Evolutionary conservation across 30 jellyfish, hydroid and myxozoan species (phyloP), one percentile per base, ranked within the genome.

Genomic region (Chrysaora quinquecirrha): DNA sequence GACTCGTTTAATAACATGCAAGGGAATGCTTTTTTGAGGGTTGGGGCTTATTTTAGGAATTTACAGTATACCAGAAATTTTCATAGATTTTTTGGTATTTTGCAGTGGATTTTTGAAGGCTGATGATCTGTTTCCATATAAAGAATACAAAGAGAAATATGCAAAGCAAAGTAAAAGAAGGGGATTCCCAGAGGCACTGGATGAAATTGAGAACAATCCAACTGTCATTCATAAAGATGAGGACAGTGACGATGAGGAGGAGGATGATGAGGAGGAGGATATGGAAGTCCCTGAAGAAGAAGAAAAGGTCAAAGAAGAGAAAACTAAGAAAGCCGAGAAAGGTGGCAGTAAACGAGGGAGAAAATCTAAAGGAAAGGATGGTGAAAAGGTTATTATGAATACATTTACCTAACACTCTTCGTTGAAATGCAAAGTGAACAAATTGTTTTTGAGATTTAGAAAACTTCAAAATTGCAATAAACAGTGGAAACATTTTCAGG

Each of bases 141-240:
- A 83, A 34, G 88, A 90, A 49, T 63, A 77, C 87, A 90, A 90
- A 50, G 86, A 78, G 28, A 90, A 90, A 56, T 90, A 69, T 38
- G 67, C 63, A 32, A 83, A 83, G 30, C 91, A 94, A 34, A 84
- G 74, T 54, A 90, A 90, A 28, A n/a, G 93, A 72, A 58, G 97
- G 25, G 97, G 97, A 1, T 90, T 90, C 49, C 76, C 83, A 14
- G 97, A 90, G 63, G 97, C 97, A 14, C 86, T 90, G 16, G 94
- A 83, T 34, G 97, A 90, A 63, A 78, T 90, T 47, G 74, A 65
- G 19, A 70, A 83, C 14, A 90, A 90, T 60, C 97, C 97, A 0
- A 90, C 96, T 18, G 96, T 90, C 21, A 85, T 58, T 54, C 94
- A 90, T 63, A 73, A 77, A 14, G 80, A 73, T 2, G 85, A 77